Base-by-base conservation (phyloP, 2,888 invertebrate genomes). In the Nephrocerus scutellatus region DNA sequence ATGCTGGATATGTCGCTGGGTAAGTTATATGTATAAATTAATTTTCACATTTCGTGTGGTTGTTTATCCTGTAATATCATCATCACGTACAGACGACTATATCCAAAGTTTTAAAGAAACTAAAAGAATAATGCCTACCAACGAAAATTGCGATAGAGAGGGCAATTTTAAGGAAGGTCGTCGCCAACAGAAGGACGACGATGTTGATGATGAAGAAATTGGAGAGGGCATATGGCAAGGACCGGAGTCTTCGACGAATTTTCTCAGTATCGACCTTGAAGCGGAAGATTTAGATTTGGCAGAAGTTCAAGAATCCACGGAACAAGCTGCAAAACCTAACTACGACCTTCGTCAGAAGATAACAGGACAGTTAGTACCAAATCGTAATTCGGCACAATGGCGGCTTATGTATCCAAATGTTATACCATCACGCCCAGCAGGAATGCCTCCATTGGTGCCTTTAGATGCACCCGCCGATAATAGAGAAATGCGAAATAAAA, bases 371-470 rank as follows among this genome's bases (percentile, higher is more conserved):
- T 46, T 25, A 7, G 20, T 40, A 4, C 46, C 46, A 3, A 38
- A 35, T 21, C 28, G 29, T 1, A 33, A 30, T 1, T 55, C 57
- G 0, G 44, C 40, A 1, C 54, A 53, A 14, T 49, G 51, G 48
- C 56, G 56, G 7, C 23, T 54, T 5, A 47, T 50, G 39, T 39
- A 51, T 3, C 47, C 53, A 0, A 57, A 51, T 33, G 56, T 56
- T 35, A 29, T 48, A 4, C 50, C 49, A 8, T 34, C 47, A 13
- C 48, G 56, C 3, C 54, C 59, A 7, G 41, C 38, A 4, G 57
- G 53, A 2, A 49, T 56, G 12, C 49, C 59, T 4, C 56, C 59
- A 0, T 30, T 59, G 20, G 39, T 54, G 4, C 54, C 54, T 1
- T 31, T 47, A 9, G 41, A 46, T 23, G 26, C 39, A 6, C 29